A percentile compares a stretch with the other conserved stretches of the same genome.
Evolutionary conservation across 2,888 invertebrate species (phyloP).

Genomic region (Drosophila neonasuta): DNA sequence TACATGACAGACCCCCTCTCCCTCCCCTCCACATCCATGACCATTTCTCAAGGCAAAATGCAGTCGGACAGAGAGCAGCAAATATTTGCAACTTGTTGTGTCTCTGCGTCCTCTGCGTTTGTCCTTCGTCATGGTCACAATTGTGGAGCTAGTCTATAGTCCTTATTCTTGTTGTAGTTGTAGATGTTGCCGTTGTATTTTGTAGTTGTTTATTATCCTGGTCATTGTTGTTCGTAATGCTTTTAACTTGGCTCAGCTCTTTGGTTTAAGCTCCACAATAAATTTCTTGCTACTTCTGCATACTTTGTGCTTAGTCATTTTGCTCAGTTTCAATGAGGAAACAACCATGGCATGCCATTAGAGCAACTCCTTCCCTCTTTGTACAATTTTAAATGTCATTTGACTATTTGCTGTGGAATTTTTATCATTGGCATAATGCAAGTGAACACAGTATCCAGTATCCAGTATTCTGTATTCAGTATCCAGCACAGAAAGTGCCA

Average conservation of each 20-base stretch:
- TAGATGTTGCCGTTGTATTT: slow-evolving; percentile 20
- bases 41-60: slow-evolving; percentile 61
- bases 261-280: slow-evolving; percentile 65
- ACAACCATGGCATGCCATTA: slow-evolving; percentile 14
- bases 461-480: background rate
- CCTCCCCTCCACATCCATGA: slow-evolving; percentile 28
- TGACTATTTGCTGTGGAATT: slow-evolving; percentile 41
- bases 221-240: slow-evolving; percentile 67
- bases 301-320: slow-evolving; percentile 49
- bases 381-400: slow-evolving; percentile 46
- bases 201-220: slow-evolving; percentile 68
- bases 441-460: slow-evolving; percentile 32
- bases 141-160: slow-evolving; percentile 25
- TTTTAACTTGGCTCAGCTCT: slow-evolving; percentile 70
- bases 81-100: slow-evolving; percentile 73
- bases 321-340: slow-evolving; percentile 14
- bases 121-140: slow-evolving; percentile 29
- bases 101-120: slow-evolving; percentile 30
- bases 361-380: slow-evolving; percentile 10
- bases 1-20: slow-evolving; percentile 33
- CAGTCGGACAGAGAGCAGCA: slow-evolving; percentile 52
- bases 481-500: background rate
- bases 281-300: slow-evolving; percentile 61
- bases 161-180: slow-evolving; percentile 38
- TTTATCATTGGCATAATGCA: slow-evolving; percentile 45